A percentile compares a stretch with the other conserved stretches of the same genome.
These are phyloP conservation scores for Neolamprologus toae DNA, from an alignment of 2,113 vertebrate species.

Conservation along the genomic window DNA sequence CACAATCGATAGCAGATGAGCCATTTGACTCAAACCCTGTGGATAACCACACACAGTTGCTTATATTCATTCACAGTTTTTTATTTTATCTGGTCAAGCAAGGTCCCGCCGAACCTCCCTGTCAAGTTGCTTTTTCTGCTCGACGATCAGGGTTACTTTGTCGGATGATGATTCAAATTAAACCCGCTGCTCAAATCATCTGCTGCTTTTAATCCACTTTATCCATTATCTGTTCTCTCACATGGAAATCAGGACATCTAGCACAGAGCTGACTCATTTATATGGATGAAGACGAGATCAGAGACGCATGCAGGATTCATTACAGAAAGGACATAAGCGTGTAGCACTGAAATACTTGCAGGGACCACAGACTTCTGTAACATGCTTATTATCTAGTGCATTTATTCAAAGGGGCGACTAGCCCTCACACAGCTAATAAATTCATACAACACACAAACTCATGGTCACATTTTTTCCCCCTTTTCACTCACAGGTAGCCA, in stretches of 20 bases:
- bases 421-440: background rate
- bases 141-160: constrained; percentile 39
- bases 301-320: constrained; percentile 29
- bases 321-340: background rate
- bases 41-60: background rate
- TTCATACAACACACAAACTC: background rate
- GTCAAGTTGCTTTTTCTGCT: constrained; percentile 25
- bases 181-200: constrained; percentile 32
- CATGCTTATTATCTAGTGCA: background rate
- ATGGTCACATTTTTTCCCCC: background rate
- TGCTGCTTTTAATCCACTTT: constrained; percentile 45
- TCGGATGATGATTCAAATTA: constrained; percentile 32
- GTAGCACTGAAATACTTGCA: background rate
- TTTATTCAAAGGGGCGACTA: background rate
- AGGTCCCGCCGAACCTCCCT: background rate
- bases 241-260: constrained; percentile 43
- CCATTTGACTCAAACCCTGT: background rate
- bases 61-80: background rate
- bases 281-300: constrained; percentile 47
- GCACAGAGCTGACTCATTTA: constrained; percentile 32
- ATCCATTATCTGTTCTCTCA: constrained; percentile 42
- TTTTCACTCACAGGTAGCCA: constrained; percentile 16
- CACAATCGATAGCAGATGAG: background rate
- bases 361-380: background rate
- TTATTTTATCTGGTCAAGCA: constrained; percentile 3